These are phyloP conservation scores for Perizoma affinitatum DNA, from an alignment of 2,888 invertebrate genomes.

Conservation along the genomic window DNA sequence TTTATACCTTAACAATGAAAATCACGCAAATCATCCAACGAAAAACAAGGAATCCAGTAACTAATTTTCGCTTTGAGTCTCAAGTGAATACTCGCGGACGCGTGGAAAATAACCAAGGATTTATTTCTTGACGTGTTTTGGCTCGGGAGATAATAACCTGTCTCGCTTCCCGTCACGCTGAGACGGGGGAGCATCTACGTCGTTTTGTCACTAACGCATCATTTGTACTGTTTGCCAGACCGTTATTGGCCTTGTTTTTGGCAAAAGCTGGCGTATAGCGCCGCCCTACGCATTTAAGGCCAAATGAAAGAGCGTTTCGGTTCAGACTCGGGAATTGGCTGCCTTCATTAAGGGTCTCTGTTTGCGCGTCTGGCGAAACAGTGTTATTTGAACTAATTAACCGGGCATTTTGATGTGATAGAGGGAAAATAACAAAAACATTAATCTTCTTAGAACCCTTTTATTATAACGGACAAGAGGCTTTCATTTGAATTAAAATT, in stretches of 20 bases:
- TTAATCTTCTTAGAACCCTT: conserved; percentile 55
- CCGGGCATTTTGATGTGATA: conserved; percentile 72
- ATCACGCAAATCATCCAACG: conserved; percentile 76
- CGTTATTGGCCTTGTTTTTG: conserved; percentile 82
- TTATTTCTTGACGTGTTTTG: conserved; percentile 71
- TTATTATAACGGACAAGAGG: conserved; percentile 43
- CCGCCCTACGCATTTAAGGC: conserved; percentile 67
- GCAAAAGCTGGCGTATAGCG: conserved; percentile 72
- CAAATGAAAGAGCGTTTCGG: conserved; percentile 75
- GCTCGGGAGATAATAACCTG: conserved; percentile 80
- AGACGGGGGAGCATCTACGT: conserved; percentile 60
- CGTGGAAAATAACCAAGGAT: conserved; percentile 80
- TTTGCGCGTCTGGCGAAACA: conserved; percentile 80
- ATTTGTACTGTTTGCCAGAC: conserved; percentile 81
- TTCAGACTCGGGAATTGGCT: conserved; percentile 70
- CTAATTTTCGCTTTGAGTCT: conserved; percentile 82
- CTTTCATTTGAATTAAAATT: conserved; percentile 51
- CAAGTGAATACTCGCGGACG: conserved; percentile 79
- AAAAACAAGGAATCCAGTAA: conserved; percentile 80
- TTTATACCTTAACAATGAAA: conserved; percentile 81
- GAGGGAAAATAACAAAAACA: conserved; percentile 67
- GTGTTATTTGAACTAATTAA: conserved; percentile 81
- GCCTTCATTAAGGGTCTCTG: conserved; percentile 79
- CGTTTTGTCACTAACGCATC: conserved; percentile 79
- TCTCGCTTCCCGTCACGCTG: conserved; percentile 73